Evolutionary conservation across 92 coral and sea anemone species (phyloP).

Genomic region (Phenganax stokvisi): DNA sequence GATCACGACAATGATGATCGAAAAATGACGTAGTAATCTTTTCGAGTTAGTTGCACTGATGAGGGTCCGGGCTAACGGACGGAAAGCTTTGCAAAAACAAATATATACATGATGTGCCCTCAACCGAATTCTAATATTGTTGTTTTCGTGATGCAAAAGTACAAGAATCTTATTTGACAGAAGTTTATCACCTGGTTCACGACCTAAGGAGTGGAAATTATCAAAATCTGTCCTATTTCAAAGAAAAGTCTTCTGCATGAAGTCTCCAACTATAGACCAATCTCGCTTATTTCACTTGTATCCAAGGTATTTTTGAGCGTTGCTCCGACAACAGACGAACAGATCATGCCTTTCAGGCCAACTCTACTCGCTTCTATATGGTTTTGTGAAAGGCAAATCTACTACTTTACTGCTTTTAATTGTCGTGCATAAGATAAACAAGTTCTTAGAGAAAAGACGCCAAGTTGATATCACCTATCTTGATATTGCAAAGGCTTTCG

Average conservation of each 20-base stretch:
- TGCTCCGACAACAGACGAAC: constrained; percentile 29
- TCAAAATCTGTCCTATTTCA: constrained; percentile 37
- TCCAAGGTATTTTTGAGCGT: constrained; percentile 39
- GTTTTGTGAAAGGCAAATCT: constrained; percentile 38
- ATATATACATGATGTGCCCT: no score
- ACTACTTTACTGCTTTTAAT: constrained; percentile 37
- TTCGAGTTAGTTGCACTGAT: no score
- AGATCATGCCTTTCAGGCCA: constrained; percentile 22
- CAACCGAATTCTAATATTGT: no score
- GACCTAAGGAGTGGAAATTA: constrained; percentile 26
- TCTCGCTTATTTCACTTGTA: constrained; percentile 39
- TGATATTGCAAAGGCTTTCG: constrained; percentile 21
- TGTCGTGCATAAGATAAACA: constrained; percentile 43
- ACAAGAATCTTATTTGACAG: neutral
- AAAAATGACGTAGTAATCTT: no score
- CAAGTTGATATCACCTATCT: constrained; percentile 20
- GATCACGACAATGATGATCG: no score
- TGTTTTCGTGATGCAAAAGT: no score
- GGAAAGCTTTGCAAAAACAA: no score
- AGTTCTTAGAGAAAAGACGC: constrained; percentile 29
- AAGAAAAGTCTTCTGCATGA: constrained; percentile 21
- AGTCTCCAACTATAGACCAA: constrained; percentile 39
- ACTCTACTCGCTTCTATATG: constrained; percentile 22
- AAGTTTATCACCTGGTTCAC: constrained; percentile 5
- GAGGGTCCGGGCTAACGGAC: no score